Percentiles rank a stretch among this genome's conserved stretches.
Conservation (phyloP, 1,140 invertebrate genomes). For the Rhopalosiphum maidis region DNA sequence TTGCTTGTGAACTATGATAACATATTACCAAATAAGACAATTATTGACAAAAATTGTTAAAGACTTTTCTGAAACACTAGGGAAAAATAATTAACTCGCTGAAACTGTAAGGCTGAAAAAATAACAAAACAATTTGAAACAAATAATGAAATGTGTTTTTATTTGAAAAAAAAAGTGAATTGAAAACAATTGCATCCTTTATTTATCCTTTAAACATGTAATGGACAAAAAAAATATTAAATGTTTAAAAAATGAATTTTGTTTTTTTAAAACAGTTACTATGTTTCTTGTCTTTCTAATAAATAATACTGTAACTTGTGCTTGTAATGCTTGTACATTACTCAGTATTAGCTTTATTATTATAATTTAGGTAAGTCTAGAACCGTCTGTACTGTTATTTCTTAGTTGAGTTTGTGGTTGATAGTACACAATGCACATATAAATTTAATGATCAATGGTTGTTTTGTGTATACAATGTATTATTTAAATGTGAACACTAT, state of each 20-base stretch:
- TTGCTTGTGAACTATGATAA: conserved; percentile 56
- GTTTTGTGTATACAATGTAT: no score
- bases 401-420: no score
- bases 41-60: conserved; percentile 56
- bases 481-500: no score
- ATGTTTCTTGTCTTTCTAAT: not conserved
- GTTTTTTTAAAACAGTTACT: not conserved
- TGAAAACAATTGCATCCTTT: not conserved
- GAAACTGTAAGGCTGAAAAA: conserved; percentile 58
- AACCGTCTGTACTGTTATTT: no score
- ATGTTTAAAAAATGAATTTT: not conserved
- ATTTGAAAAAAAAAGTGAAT: conserved; percentile 5
- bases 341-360: no score
- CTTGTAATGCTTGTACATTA: no score
- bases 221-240: not conserved
- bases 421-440: no score
- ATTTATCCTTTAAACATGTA: not conserved
- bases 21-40: conserved; percentile 57
- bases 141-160: conserved; percentile 45
- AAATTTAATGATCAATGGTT: no score
- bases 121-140: conserved; percentile 57
- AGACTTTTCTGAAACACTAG: conserved; percentile 57
- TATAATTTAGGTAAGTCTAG: no score
- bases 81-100: conserved; percentile 57
- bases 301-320: no score